Conservation (phyloP, 2,797 vertebrate genomes). For the Eulemur mongoz region DNA sequence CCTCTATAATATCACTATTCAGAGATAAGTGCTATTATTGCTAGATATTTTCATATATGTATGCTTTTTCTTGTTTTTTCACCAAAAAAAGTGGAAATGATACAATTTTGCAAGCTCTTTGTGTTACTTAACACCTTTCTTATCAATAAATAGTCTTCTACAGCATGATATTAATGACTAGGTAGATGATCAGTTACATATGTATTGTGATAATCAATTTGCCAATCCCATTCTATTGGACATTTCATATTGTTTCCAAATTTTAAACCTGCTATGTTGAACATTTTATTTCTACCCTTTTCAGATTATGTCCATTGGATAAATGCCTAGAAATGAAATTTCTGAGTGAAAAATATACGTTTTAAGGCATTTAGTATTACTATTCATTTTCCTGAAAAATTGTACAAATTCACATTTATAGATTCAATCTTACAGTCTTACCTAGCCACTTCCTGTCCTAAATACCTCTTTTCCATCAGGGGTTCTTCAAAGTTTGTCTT, state of each 20-base stretch:
- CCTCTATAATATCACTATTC: not conserved
- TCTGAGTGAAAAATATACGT: slow-evolving; percentile 5
- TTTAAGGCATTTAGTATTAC: not conserved
- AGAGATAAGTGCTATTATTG: not conserved
- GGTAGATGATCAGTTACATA: not conserved
- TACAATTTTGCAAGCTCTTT: not conserved
- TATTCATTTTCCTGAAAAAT: not conserved
- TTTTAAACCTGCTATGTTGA: slow-evolving; percentile 8
- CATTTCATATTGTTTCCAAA: not conserved
- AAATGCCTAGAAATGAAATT: not conserved
- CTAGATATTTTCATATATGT: not conserved
- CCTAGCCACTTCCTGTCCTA: not conserved
- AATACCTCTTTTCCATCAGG: not conserved
- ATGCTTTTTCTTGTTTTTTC: not conserved
- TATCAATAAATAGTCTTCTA: not conserved
- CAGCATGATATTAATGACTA: not conserved
- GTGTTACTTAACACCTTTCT: not conserved
- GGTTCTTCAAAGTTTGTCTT: not conserved
- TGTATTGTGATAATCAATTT: not conserved
- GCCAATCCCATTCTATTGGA: not conserved
- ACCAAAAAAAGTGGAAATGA: not conserved
- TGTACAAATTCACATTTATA: not conserved
- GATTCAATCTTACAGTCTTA: not conserved
- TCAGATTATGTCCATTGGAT: not conserved
- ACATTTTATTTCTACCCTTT: not conserved